Percentiles rank a stretch among this genome's conserved stretches.
phyloP scores from a whole-genome alignment of 1,140 invertebrate genomes.

The Brachionus calyciflorus region DNA sequence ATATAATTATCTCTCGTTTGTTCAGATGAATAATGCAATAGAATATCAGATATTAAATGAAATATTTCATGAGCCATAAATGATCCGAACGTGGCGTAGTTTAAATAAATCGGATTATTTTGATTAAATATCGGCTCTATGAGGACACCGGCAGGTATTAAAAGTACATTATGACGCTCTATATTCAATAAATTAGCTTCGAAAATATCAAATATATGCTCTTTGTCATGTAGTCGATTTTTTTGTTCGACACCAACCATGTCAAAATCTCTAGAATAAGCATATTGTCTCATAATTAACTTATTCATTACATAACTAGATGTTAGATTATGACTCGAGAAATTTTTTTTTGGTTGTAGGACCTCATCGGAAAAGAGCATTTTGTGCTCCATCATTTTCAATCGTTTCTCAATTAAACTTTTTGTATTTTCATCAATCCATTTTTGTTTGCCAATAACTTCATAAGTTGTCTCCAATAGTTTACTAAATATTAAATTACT shows the following conservation, averaged over 20 bases:
- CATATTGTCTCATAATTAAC: background rate
- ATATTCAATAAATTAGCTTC: slow-evolving; percentile 26
- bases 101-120: slow-evolving; percentile 37
- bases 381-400: slow-evolving; percentile 15
- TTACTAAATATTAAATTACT: background rate
- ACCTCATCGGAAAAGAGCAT: background rate
- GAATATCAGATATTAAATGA: slow-evolving; percentile 30
- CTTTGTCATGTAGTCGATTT: background rate
- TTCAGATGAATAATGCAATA: background rate
- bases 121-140: slow-evolving; percentile 25
- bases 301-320: slow-evolving; percentile 27
- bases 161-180: slow-evolving; percentile 16
- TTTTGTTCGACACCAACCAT: slow-evolving; percentile 3
- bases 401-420: background rate
- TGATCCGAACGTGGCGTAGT: slow-evolving; percentile 29
- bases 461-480: background rate
- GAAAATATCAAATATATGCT: slow-evolving; percentile 34
- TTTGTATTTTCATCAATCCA: slow-evolving; percentile 43
- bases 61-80: slow-evolving; percentile 27
- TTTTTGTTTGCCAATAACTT: slow-evolving; percentile 8
- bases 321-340: background rate
- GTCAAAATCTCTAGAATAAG: slow-evolving; percentile 16
- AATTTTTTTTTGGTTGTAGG: background rate
- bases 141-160: slow-evolving; percentile 36
- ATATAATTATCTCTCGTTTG: background rate